These are phyloP conservation scores for Adineta ricciae DNA, from an alignment of 2,888 invertebrate genomes.

Conservation along the genomic window DNA sequence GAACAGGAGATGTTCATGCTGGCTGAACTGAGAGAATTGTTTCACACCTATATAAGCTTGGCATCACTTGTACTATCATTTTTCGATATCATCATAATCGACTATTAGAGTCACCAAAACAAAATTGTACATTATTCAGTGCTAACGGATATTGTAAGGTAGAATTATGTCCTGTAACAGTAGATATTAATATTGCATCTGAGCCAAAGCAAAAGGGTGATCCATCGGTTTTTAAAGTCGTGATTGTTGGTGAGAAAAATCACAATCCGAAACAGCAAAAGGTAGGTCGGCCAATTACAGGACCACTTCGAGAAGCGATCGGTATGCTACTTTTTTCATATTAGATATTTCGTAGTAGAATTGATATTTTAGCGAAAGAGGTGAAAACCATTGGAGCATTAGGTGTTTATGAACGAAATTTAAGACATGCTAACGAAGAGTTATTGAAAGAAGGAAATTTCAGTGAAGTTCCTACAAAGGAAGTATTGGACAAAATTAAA, in stretches of 20 bases:
- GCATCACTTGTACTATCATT: not conserved
- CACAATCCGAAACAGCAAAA: not conserved
- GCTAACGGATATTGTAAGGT: not conserved
- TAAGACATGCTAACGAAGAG: not conserved
- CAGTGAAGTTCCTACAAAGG: not conserved
- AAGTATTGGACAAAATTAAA: not conserved
- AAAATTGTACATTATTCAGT: not conserved
- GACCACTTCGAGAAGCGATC: not conserved
- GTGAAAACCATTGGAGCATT: not conserved
- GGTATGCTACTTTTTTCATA: not conserved
- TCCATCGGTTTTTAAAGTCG: not conserved
- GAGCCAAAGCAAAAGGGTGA: not conserved
- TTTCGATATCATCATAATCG: conserved; percentile 2
- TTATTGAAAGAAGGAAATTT: not conserved
- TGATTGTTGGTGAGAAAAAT: not conserved
- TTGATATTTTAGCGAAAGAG: not conserved
- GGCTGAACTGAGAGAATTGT: no score
- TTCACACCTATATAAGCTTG: no score
- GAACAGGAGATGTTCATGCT: not conserved
- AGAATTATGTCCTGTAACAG: not conserved
- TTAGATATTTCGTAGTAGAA: not conserved
- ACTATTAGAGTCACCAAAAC: not conserved
- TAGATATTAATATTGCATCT: not conserved
- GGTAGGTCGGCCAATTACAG: not conserved
- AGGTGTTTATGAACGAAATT: not conserved